Base-by-base conservation (phyloP, 2,888 invertebrate species). In the Loripinus fragilis region DNA sequence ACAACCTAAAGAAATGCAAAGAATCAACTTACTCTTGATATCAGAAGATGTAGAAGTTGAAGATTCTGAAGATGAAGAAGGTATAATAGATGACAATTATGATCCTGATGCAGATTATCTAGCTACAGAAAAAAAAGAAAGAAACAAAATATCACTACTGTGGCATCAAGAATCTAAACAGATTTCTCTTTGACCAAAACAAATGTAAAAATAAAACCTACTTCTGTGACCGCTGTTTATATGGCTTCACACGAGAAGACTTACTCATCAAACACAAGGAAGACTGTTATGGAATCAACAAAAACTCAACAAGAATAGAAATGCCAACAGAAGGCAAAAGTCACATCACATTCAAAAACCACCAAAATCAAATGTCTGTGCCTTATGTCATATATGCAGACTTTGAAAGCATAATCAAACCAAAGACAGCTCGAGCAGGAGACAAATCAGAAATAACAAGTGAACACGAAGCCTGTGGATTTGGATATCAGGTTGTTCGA, bases 391-490 rank as follows among this genome's bases (percentile, higher is more conserved):
- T n/a, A n/a, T n/a, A n/a, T n/a, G n/a, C n/a, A n/a, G n/a, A n/a
- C n/a, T n/a, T n/a, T n/a, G n/a, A n/a, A n/a, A n/a, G n/a, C n/a
- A n/a, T n/a, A n/a, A n/a, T n/a, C n/a, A n/a, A n/a, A n/a, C n/a
- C n/a, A n/a, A n/a, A n/a, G n/a, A n/a, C n/a, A n/a, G n/a, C n/a
- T n/a, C n/a, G n/a, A n/a, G n/a, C n/a, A n/a, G 67, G 67, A 42
- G 42, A 67, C 1, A 25, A 41, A 71, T 55, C 68, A 48, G 60
- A 71, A 67, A 71, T 76, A 71, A 71, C 65, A 66, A 71, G 66
- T 28, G 71, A 71, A 67, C 76, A 76, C n/a, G 42, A 71, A 67
- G 71, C 71, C 65, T 76, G 76, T 60, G 78, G 73, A 67, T 33
- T 76, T 76, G 71, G 68, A 30, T 68, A 48, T 68, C 68, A 68